Conservation (phyloP, 2,113 vertebrate species). For the Mobula birostris region DNA sequence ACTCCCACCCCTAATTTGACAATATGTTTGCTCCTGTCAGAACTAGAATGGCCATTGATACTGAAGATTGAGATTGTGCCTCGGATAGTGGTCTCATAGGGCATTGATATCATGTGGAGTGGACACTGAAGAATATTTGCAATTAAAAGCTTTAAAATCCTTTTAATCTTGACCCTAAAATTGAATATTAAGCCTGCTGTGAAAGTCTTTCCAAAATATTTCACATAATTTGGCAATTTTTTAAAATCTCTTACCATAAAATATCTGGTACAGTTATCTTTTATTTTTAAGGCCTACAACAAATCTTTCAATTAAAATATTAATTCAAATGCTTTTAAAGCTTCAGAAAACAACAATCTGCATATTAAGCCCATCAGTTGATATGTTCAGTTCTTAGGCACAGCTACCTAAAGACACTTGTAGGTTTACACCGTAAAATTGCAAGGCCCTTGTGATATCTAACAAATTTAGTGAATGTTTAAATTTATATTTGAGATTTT, state of each 20-base stretch:
- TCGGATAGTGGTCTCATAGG: constrained; percentile 32
- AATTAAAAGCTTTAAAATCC: constrained; percentile 28
- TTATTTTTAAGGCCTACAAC: not conserved
- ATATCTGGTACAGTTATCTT: not conserved
- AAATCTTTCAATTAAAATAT: not conserved
- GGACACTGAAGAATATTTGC: constrained; percentile 35
- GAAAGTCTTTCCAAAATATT: not conserved
- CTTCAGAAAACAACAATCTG: not conserved
- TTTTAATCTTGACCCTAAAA: constrained; percentile 31
- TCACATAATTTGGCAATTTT: not conserved
- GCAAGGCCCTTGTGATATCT: not conserved
- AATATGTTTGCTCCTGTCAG: not conserved
- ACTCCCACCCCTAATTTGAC: not conserved
- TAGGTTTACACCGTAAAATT: not conserved
- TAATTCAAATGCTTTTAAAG: not conserved
- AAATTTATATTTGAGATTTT: not conserved
- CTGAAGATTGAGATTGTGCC: constrained; percentile 7
- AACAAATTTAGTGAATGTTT: not conserved
- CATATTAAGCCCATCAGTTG: not conserved
- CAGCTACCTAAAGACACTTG: not conserved
- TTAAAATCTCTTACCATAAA: not conserved
- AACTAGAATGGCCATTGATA: not conserved
- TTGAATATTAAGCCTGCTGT: constrained; percentile 14
- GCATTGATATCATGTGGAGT: constrained; percentile 13
- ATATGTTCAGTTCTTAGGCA: not conserved